Base-by-base conservation (phyloP, 2,113 vertebrate genomes). In the Channa maculata region DNA sequence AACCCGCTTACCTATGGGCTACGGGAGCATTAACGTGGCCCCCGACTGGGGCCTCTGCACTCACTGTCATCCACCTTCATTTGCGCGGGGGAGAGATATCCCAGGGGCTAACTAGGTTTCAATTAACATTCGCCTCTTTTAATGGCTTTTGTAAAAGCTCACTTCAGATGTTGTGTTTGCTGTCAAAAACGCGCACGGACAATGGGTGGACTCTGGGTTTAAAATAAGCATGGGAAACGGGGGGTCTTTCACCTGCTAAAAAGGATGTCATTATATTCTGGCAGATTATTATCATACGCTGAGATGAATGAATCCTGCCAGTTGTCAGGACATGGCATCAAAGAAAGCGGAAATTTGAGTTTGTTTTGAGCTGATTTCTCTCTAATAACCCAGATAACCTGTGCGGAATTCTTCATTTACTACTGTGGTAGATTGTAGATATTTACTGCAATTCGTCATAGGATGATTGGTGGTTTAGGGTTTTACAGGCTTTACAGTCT, bases 241-340 rank as follows among this genome's bases (percentile, higher is more conserved):
- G 85, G 87, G 86, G 86, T 55, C 87, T 90, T 93, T 90, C 87
- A 92, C 85, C 88, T 93, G 91, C 85, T 79, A 82, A 87, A 73
- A 61, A 82, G 69, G 80, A 36, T 39, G 83, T 88, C 84, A 82
- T 82, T 87, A 71, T 77, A 75, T 62, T 33, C 44, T 39, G 53
- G 6, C n/a, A 7, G 64, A 70, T 76, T 33, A 64, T 80, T 60
- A 80, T 76, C 50, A 62, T 7, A 11, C 24, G 2, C 14, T 12
- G 15, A 45, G 44, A 36, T 11, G 45, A 75, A 10, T 48, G 62
- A 64, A 14, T 58, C 46, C 38, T n/a, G 34, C 13, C 24, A 11
- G 69, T 46, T 65, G 71, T 57, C 72, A 74, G 45, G 52, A 57
- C 45, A 58, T 0, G 14, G 39, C 39, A 36, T 59, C 43, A 71